These are phyloP conservation scores for Drosophila asahinai DNA, from an alignment of 1,140 invertebrate genomes.

Conservation along the genomic window DNA sequence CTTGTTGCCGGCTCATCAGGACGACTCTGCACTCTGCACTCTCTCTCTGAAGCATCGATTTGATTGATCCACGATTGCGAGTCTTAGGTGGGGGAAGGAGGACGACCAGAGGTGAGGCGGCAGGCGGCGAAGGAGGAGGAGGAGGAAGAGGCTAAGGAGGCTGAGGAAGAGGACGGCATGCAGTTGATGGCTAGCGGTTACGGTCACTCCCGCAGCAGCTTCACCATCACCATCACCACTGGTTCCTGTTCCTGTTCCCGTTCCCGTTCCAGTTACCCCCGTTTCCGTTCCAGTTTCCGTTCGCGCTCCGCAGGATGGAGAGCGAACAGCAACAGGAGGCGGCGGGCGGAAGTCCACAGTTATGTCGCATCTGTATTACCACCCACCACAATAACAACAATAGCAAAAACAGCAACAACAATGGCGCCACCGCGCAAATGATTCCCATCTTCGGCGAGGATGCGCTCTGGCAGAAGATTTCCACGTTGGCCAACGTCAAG, in stretches of 20 bases:
- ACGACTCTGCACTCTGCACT: not conserved
- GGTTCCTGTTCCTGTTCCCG: conserved; percentile 2
- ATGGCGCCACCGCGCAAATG: conserved; percentile 66
- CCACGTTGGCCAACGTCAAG: conserved; percentile 81
- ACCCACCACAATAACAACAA: conserved; percentile 51
- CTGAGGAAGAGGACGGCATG: conserved; percentile 40
- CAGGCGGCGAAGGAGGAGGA: not conserved
- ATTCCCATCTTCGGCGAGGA: conserved; percentile 84
- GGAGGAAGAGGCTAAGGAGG: not conserved
- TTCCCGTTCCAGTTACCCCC: conserved; percentile 7
- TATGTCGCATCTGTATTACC: conserved; percentile 82
- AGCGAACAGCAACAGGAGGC: conserved; percentile 19
- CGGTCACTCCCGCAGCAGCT: conserved; percentile 43
- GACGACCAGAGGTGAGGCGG: not conserved
- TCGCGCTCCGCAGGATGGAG: conserved; percentile 29
- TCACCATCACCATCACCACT: conserved; percentile 3
- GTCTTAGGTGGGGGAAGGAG: not conserved
- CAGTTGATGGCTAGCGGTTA: conserved; percentile 68
- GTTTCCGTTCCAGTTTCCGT: conserved; percentile 10
- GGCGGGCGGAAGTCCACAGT: conserved; percentile 18
- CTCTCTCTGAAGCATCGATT: not conserved
- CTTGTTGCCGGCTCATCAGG: conserved; percentile 35
- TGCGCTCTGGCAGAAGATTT: conserved; percentile 82
- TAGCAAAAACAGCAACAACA: conserved; percentile 3
- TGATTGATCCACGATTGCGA: conserved; percentile 27